These are phyloP conservation scores for Oryctes rhinoceros DNA, from an alignment of 1,140 invertebrate species.

Conservation along the genomic window DNA sequence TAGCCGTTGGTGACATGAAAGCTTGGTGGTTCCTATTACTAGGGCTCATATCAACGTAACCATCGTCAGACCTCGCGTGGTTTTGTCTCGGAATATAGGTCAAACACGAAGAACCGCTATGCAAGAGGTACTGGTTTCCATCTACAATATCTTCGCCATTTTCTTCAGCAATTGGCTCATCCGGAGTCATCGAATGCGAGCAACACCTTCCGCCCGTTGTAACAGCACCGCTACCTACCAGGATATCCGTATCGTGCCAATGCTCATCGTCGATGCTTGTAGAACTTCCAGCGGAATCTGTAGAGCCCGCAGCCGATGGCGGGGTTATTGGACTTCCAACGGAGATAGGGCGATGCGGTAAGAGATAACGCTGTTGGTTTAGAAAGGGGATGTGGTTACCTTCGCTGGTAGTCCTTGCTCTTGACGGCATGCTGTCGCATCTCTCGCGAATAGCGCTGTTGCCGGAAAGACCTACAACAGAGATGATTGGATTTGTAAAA, in stretches of 20 bases:
- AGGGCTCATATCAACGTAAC: conserved; percentile 73
- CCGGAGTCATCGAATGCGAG: conserved; percentile 69
- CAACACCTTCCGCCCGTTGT: conserved; percentile 55
- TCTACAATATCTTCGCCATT: conserved; percentile 55
- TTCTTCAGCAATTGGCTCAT: conserved; percentile 64
- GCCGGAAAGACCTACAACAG: not conserved
- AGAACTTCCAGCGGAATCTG: conserved; percentile 75
- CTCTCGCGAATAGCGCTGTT: conserved; percentile 65
- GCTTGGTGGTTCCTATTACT: conserved; percentile 56
- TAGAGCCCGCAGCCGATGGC: conserved; percentile 70
- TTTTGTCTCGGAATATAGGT: not conserved
- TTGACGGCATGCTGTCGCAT: conserved; percentile 80
- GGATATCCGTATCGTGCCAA: conserved; percentile 57
- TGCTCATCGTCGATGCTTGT: conserved; percentile 71
- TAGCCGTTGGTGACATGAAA: conserved; percentile 67
- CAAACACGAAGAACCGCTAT: conserved; percentile 47
- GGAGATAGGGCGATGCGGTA: conserved; percentile 66
- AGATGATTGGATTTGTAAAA: no score
- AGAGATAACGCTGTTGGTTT: conserved; percentile 48
- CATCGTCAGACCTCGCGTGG: conserved; percentile 59
- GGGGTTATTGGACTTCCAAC: conserved; percentile 70
- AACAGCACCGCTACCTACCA: conserved; percentile 45
- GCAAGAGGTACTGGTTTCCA: conserved; percentile 35
- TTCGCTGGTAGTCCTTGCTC: conserved; percentile 72
- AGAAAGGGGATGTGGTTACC: conserved; percentile 59